Percentiles rank a stretch among this genome's conserved stretches.
Conservation (phyloP, 2,797 vertebrate species). For the Echeneis naucrates region DNA sequence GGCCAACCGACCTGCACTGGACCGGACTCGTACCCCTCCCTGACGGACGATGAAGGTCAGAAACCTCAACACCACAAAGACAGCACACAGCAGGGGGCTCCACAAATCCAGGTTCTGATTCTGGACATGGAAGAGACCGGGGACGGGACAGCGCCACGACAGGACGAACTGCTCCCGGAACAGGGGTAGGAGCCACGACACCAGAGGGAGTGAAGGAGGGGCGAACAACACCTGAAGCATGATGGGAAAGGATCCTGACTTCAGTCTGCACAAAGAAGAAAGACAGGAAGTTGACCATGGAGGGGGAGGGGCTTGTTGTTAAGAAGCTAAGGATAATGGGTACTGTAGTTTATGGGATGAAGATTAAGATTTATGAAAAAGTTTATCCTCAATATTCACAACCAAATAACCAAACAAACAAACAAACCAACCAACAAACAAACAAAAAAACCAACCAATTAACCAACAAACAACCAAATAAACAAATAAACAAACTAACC, state of each 20-base stretch:
- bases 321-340: too few relatives aligned
- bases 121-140: conserved; percentile 93
- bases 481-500: too few relatives aligned
- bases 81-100: conserved; percentile 89
- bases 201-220: conserved; percentile 10
- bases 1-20: not conserved
- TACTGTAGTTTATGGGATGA: too few relatives aligned
- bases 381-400: too few relatives aligned
- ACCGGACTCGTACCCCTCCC: conserved; percentile 61
- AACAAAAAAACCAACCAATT: too few relatives aligned
- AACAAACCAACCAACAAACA: too few relatives aligned
- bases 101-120: conserved; percentile 92
- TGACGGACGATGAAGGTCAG: conserved; percentile 81
- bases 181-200: conserved; percentile 82
- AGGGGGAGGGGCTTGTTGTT: too few relatives aligned
- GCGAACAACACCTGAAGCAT: conserved; percentile 66
- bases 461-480: too few relatives aligned
- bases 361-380: too few relatives aligned
- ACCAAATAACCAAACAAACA: too few relatives aligned
- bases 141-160: conserved; percentile 88
- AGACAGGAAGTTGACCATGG: too few relatives aligned
- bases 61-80: conserved; percentile 85
- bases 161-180: conserved; percentile 89
- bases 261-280: not conserved
- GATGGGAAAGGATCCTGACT: conserved; percentile 23